Base-by-base conservation (phyloP, 2,888 invertebrate genomes). In the Drosophila niveifrons region DNA sequence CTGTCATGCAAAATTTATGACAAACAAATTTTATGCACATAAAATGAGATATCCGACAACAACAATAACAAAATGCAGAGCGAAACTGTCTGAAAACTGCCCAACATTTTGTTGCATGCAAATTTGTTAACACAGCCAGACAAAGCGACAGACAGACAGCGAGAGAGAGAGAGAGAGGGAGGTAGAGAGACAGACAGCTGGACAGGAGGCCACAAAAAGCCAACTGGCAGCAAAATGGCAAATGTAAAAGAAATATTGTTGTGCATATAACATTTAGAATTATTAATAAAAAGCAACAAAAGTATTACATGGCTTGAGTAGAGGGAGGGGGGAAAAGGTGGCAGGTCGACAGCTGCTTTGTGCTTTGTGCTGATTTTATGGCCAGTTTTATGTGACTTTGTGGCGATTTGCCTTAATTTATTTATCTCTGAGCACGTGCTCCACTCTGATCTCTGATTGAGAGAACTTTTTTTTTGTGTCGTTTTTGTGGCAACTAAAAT, bases 91-190 rank as follows among this genome's bases (percentile, higher is more conserved):
- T 52, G 57, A 72, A 75, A 80, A 72, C 61, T 73, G 72, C 48
- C 63, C 71, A 78, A 80, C 71, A 82, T 74, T 78, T 71, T 75
- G 79, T 77, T 76, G 79, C 80, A 80, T 80, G 79, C 78, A 77
- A 80, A 80, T 80, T 80, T 80, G 81, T 80, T 69, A 80, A 61
- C 73, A 77, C 61, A 48, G 47, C 52, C 59, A 63, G 48, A 31
- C 58, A 59, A 46, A 34, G 8, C 4, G 28, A 51, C 46, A 18
- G 34, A 13, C 11, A 15, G 55, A 13, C 31, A 13, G 41, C 6
- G n/a, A 31, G 34, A 31, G 41, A 8, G n/a, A 31, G 34, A 31
- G 0, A 23, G 23, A 10, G 23, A 23, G 23, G 23, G 23, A 23
- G 46, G 8, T 9, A 31, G 34, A 23, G 3, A 9, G 41, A 41